Base-by-base conservation (phyloP, 2,113 vertebrate genomes). In the Ammodytes marinus region DNA sequence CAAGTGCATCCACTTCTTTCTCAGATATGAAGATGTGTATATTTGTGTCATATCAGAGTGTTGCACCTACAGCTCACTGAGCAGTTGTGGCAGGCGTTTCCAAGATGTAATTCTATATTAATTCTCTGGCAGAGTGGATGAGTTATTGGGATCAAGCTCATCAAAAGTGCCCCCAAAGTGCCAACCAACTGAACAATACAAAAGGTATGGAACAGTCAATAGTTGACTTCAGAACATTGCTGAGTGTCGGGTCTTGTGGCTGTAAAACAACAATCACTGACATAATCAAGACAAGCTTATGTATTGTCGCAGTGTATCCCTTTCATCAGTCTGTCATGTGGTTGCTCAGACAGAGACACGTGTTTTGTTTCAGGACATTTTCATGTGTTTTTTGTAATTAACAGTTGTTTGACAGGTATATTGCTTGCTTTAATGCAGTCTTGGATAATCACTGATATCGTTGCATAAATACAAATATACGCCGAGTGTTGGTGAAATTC, bases 251-350 rank as follows among this genome's bases (percentile, higher is more conserved):
- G 12, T 47, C 39, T 69, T 72, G 72, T 45, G 42, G 49, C 54
- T 78, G 43, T 52, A 54, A 42, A 74, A 61, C 71, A 68, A 35
- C 57, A 13, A 49, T 64, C 60, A 19, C 68, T 81, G 78, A 66
- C 81, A 78, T 86, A 27, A 27, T 80, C 60, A 80, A 70, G 69
- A 67, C 71, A 3, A 55, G 74, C 47, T 61, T 80, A 75, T 68
- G 76, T 80, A 47, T 65, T 63, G 74, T 82, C 71, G 57, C 74
- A 61, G 19, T 17, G 15, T 12, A 55, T 50, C 49, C 35, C 64
- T 79, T 86, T 83, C 79, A 87, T 86, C 54, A 53, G 19, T 7
- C 13, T 71, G 64, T 69, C 80, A 35, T 52, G 17, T 9, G 57
- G 60, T 71, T 58, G 4, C 54, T 66, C 52, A 72, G 79, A 47